A percentile compares a stretch with the other conserved stretches of the same genome.
Conservation (phyloP, 1,140 invertebrate genomes). For the Drosophila kurseongensis region DNA sequence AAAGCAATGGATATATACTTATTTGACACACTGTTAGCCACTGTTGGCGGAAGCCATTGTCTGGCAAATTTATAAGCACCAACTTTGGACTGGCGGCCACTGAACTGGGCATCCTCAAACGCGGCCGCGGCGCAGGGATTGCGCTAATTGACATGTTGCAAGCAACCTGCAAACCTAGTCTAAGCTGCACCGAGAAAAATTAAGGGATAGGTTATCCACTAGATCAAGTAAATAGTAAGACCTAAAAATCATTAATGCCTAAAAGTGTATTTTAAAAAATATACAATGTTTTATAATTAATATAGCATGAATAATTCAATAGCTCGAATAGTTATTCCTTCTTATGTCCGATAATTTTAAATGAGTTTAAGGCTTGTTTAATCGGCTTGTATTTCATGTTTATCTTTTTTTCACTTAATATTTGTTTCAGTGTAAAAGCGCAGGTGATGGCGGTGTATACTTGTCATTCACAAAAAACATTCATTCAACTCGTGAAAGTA, state of each 20-base stretch:
- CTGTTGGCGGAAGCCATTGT: neutral
- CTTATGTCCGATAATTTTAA: too few species aligned
- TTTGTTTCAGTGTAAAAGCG: slow-evolving; percentile 1
- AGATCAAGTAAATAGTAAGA: too few species aligned
- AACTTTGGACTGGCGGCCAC: slow-evolving; percentile 10
- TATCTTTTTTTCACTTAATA: neutral
- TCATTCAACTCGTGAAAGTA: slow-evolving; percentile 2
- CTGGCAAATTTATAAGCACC: neutral
- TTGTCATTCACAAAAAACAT: slow-evolving; percentile 1
- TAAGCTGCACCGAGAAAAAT: neutral
- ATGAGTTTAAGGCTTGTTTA: too few species aligned
- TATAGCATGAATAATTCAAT: too few species aligned
- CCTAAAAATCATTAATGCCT: too few species aligned
- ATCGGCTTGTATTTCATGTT: too few species aligned
- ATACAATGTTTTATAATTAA: too few species aligned
- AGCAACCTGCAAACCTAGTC: slow-evolving; percentile 4
- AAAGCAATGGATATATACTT: slow-evolving; percentile 44
- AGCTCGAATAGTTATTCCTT: too few species aligned
- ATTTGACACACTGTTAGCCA: slow-evolving; percentile 6
- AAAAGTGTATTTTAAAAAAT: too few species aligned
- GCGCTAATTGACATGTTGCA: slow-evolving; percentile 5
- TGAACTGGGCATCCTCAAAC: slow-evolving; percentile 7
- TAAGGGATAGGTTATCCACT: too few species aligned
- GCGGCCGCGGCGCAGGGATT: slow-evolving; percentile 3
- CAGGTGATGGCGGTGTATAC: neutral